Conservation (phyloP, 1,140 invertebrate genomes). For the Oscheius sp. region DNA sequence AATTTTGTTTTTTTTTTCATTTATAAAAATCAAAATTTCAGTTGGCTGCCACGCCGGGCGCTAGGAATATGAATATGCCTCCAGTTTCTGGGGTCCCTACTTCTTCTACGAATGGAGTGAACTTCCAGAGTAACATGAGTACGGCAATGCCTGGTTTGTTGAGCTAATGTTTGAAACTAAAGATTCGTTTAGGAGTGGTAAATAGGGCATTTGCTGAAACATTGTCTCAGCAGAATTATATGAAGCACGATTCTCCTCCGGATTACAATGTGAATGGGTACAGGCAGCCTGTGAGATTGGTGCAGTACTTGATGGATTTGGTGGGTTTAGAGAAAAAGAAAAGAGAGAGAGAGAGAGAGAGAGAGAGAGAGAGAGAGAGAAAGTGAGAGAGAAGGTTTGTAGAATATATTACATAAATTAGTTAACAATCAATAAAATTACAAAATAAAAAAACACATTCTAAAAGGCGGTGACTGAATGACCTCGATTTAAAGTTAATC, state of each 20-base stretch:
- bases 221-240: conserved; percentile 19
- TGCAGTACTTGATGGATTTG: conserved; percentile 37
- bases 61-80: not conserved
- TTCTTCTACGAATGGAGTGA: conserved; percentile 11
- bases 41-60: conserved; percentile 3
- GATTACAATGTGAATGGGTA: not conserved
- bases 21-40: conserved; percentile 8
- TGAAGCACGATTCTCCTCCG: not conserved
- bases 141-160: not conserved
- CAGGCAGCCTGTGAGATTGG: conserved; percentile 19
- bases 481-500: not conserved
- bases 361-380: too few species aligned
- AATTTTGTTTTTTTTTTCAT: not conserved
- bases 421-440: not conserved
- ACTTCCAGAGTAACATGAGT: not conserved
- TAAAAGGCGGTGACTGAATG: too few species aligned
- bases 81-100: conserved; percentile 12
- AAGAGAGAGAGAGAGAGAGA: too few species aligned
- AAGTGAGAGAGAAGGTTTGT: too few species aligned
- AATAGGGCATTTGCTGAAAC: conserved; percentile 41
- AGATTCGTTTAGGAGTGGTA: conserved; percentile 20
- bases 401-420: not conserved
- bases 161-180: conserved; percentile 16
- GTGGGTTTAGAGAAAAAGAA: too few species aligned
- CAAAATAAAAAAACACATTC: too few species aligned